Evolutionary conservation across 2,113 vertebrate species (phyloP), one percentile per base, ranked within the genome.

Genomic region (Calyptommatus sinebrachiatus): DNA sequence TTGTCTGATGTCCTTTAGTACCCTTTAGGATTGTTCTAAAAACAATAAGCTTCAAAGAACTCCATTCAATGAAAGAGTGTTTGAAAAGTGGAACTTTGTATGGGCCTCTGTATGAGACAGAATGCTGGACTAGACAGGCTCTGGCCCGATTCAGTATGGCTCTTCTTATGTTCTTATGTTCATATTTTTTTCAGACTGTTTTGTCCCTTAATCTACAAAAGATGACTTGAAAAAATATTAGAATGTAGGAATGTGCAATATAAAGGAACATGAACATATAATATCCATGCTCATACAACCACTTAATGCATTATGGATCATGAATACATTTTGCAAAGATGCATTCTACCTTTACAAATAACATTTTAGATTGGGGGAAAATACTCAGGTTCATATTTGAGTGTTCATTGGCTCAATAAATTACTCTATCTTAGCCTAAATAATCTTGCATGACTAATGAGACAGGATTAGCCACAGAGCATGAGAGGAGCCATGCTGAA

Each of bases 1-100:
- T 61, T 20, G 73, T 48, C 21, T 70, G 57, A 53, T 48, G 62
- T 62, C 50, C 72, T 69, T 81, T 74, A 29, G 79, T 48, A 81
- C 46, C 65, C 53, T 60, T 41, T 69, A 50, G 57, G 50, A 75
- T 69, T 67, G 26, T 7, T 61, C 41, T 45, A 75, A 76, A 71
- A 69, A 70, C 5, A 45, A 24, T 61, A 21, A 61, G 68, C 31
- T 74, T 67, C 65, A 81, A 75, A 61, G 31, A 81, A 26, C 18
- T n/a, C 31, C 70, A 14, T 50, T n/a, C 20, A 75, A 61, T 7
- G 45, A 61, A 61, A 62, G 35, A 5, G 66, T 70, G 65, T 22
- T 73, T 76, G 65, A 76, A 69, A 46, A 69, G 28, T 24, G 29
- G 21, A 24, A 14, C 46, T 46, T 45, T 45, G 16, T 35, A 70